Evolutionary conservation across 2,113 vertebrate species (phyloP).

Genomic region (Girardinichthys multiradiatus): DNA sequence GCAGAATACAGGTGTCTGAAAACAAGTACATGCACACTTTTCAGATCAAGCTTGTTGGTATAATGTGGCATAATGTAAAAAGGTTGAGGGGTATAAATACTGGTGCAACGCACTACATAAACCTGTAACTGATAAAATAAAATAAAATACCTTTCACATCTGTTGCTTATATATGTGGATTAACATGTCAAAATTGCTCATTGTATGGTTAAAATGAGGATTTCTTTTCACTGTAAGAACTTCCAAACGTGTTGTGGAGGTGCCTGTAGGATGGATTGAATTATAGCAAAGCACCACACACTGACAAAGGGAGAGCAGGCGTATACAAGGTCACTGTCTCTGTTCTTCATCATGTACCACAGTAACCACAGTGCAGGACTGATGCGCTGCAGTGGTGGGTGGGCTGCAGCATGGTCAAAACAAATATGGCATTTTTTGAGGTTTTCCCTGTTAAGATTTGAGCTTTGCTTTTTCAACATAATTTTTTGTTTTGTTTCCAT

Average conservation of each 20-base stretch:
- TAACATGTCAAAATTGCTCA: constrained; percentile 29
- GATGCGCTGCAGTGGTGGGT: not conserved
- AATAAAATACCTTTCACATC: constrained; percentile 48
- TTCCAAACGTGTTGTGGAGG: constrained; percentile 22
- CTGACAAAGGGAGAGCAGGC: constrained; percentile 25
- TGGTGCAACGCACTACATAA: not conserved
- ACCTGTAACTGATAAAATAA: constrained; percentile 31
- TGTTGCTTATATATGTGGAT: constrained; percentile 41
- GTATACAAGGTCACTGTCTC: constrained; percentile 44
- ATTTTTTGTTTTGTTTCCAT: not conserved
- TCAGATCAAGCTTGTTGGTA: not conserved
- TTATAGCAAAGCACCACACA: constrained; percentile 29
- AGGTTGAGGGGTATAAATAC: not conserved
- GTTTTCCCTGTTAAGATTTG: not conserved
- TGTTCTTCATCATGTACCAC: constrained; percentile 38
- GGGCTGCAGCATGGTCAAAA: not conserved
- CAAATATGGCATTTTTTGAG: not conserved
- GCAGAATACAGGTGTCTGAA: too few species aligned
- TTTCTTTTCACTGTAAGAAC: constrained; percentile 7
- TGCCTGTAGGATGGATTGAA: constrained; percentile 40
- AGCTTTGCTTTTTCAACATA: not conserved
- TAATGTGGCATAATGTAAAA: not conserved
- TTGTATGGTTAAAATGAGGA: constrained; percentile 24
- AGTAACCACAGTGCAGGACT: constrained; percentile 7
- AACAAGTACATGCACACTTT: not conserved